phyloP scores from a whole-genome alignment of 1,140 invertebrate genomes.

The Chelonus insularis region DNA sequence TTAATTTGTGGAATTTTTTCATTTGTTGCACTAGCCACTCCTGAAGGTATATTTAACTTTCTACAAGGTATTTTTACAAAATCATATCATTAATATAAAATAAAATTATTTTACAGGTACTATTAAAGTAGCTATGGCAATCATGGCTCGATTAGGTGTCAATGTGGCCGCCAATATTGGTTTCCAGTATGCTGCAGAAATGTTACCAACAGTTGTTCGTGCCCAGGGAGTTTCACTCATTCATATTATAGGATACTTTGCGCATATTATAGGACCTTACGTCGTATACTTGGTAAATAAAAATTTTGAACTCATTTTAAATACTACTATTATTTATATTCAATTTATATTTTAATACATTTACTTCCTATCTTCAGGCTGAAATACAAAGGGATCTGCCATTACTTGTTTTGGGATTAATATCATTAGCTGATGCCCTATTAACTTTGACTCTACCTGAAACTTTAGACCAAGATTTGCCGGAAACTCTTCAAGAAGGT shows the following conservation, averaged over 20 bases:
- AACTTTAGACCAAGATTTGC: constrained; percentile 80
- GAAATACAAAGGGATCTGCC: constrained; percentile 70
- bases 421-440: constrained; percentile 73
- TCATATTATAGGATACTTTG: constrained; percentile 82
- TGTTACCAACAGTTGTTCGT: constrained; percentile 83
- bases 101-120: constrained; percentile 66
- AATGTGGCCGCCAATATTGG: constrained; percentile 89
- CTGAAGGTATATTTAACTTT: too few species aligned
- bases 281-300: constrained; percentile 74
- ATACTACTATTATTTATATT: neutral
- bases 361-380: constrained; percentile 51
- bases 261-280: constrained; percentile 79
- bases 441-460: constrained; percentile 79
- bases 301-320: too few species aligned
- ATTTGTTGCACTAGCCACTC: constrained; percentile 72
- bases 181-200: constrained; percentile 84
- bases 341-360: neutral
- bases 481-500: constrained; percentile 80
- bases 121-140: constrained; percentile 72
- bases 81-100: too few species aligned
- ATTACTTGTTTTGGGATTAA: constrained; percentile 70
- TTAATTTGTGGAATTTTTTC: constrained; percentile 79
- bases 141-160: constrained; percentile 79
- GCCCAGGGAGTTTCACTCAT: constrained; percentile 83
- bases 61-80: too few species aligned